Base-by-base conservation (phyloP, 2,797 vertebrate species). In the Peromyscus aztecus region DNA sequence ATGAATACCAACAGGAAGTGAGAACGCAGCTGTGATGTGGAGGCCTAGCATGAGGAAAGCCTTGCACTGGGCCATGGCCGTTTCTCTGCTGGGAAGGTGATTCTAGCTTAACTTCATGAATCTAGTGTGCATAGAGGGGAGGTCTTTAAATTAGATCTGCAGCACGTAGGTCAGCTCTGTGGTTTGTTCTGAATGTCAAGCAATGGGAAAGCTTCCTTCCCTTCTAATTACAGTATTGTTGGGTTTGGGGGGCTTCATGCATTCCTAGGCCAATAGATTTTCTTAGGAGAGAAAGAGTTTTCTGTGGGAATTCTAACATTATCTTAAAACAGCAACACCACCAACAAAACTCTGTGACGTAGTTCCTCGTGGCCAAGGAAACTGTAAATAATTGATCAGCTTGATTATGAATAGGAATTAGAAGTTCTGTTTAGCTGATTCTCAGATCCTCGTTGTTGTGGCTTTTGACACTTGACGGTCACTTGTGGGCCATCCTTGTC, bases 1-100 rank as follows among this genome's bases (percentile, higher is more conserved):
- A 98, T 98, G 97, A 97, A 69, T 97, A 96, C 83, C 95, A 94
- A 91, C 65, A 88, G 49, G 90, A 90, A 97, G 91, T 94, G 57
- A 67, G 93, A 63, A 59, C 67, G 85, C 90, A 89, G 93, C 61
- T 93, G 69, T 97, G 96, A 78, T 97, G 85, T 14, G 9, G 63
- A 97, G 37, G 69, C 95, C 77, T 92, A 87, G 95, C 98, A 97
- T 52, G 46, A 98, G 97, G 75, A 96, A 90, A 97, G 97, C 96
- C 96, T 78, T 49, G 5, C 52, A 65, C 0, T 1, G 49, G 92
- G 76, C 31, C 29, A 29, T 94, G 96, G 90, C 92, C 95, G 77
- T 88, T 94, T 63, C 97, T 90, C 75, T 23, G 17, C 94, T 92
- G 37, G 95, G 93, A 91, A 96, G 90, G 93, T 89, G 97, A 95